phyloP scores from a whole-genome alignment of 2,113 vertebrate genomes.

The Hippocampus guttulatus region DNA sequence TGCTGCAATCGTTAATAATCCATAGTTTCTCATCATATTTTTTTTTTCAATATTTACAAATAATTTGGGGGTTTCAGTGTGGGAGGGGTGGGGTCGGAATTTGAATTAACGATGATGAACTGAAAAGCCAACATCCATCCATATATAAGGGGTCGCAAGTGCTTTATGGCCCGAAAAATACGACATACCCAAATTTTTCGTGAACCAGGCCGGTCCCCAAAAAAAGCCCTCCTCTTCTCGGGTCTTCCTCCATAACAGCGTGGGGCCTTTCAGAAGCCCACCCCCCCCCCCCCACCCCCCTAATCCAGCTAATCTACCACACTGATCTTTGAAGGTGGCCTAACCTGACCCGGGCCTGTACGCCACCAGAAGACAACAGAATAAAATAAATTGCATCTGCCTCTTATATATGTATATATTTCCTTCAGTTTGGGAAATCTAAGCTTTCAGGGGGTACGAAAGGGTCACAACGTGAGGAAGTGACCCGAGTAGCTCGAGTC shows the following conservation, averaged over 20 bases:
- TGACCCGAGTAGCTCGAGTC: conserved; percentile 56
- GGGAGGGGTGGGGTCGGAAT: too few species aligned
- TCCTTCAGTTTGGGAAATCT: conserved; percentile 21
- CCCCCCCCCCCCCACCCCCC: conserved; percentile 67
- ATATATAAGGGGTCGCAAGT: too few species aligned
- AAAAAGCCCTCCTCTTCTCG: conserved; percentile 74
- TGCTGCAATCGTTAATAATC: too few species aligned
- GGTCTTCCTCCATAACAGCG: conserved; percentile 87
- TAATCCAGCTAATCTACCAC: conserved; percentile 95
- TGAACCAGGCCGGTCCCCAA: conserved; percentile 71
- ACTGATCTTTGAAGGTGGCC: conserved; percentile 90
- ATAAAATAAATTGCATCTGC: conserved; percentile 16
- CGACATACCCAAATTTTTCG: neutral
- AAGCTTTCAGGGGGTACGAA: conserved; percentile 19
- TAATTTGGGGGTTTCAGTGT: too few species aligned
- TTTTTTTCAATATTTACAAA: too few species aligned
- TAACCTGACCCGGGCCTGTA: conserved; percentile 67
- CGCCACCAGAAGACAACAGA: conserved; percentile 14
- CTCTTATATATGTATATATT: neutral
- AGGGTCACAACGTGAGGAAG: conserved; percentile 50
- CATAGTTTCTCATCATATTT: too few species aligned
- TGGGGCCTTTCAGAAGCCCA: conserved; percentile 82
- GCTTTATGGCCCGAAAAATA: too few species aligned
- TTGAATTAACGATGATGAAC: too few species aligned
- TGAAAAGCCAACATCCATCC: too few species aligned